A percentile compares a stretch with the other conserved stretches of the same genome.
Evolutionary conservation across 2,888 invertebrate genomes (phyloP).

Genomic region (Oligia strigilis): DNA sequence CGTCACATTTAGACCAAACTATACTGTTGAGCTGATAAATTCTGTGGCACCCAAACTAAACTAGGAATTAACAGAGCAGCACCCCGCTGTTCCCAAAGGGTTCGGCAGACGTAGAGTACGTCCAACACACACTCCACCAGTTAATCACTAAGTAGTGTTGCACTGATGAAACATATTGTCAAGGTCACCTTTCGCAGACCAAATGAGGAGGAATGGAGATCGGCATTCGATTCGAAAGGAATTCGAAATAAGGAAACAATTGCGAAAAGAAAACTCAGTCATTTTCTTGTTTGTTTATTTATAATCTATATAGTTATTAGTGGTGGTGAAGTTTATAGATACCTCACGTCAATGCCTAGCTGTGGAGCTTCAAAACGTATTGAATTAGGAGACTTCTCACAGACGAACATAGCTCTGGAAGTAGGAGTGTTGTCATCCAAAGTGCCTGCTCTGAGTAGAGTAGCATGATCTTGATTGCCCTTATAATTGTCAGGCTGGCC

Average conservation of each 20-base stretch:
- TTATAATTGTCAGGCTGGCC: conserved; percentile 13
- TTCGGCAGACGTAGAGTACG: no score
- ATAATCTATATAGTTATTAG: no score
- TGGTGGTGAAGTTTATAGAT: background rate
- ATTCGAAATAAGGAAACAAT: background rate
- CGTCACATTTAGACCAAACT: background rate
- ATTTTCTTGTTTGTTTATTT: background rate
- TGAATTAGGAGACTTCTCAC: conserved; percentile 37
- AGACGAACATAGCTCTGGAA: conserved; percentile 29
- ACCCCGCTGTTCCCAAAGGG: background rate
- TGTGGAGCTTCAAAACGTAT: conserved; percentile 8
- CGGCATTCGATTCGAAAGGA: background rate
- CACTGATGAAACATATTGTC: background rate
- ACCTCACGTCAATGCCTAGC: background rate
- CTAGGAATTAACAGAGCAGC: background rate
- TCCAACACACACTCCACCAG: background rate
- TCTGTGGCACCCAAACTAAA: background rate
- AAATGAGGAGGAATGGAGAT: background rate
- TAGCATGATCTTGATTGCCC: background rate
- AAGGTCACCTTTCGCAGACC: background rate
- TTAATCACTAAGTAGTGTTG: background rate
- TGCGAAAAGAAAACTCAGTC: background rate
- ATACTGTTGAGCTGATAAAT: background rate
- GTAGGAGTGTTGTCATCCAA: background rate
- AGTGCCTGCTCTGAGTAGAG: background rate